Conservation (phyloP, 2,797 vertebrate species). For the Diglossa cyanea region DNA sequence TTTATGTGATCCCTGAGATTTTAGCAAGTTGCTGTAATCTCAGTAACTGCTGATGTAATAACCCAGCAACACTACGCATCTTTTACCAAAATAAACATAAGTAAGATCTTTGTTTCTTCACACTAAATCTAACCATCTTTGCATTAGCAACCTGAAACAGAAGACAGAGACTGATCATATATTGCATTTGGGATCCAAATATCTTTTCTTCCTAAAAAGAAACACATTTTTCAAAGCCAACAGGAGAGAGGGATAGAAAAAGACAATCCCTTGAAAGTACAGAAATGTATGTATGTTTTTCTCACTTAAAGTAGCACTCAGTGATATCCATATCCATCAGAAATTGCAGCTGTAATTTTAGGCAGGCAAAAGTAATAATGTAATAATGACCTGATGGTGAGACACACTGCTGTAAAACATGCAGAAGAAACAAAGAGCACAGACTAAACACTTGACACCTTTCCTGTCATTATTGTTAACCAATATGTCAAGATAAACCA, state of each 20-base stretch:
- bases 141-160: neutral
- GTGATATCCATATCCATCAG: neutral
- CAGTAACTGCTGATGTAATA: slow-evolving; percentile 26
- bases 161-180: neutral
- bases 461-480: neutral
- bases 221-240: neutral
- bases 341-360: neutral
- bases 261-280: neutral
- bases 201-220: neutral
- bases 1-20: neutral
- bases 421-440: neutral
- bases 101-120: neutral
- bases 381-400: neutral
- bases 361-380: neutral
- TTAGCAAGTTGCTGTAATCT: neutral
- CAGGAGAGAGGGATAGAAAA: neutral
- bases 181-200: neutral
- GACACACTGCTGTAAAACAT: neutral
- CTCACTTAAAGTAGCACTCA: neutral
- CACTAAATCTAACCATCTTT: neutral
- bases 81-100: slow-evolving; percentile 29
- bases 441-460: neutral
- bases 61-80: slow-evolving; percentile 14
- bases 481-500: neutral
- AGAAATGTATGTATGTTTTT: neutral